Evolutionary conservation across 2,888 invertebrate genomes (phyloP).

Genomic region (Ophonus ardosiacus): DNA sequence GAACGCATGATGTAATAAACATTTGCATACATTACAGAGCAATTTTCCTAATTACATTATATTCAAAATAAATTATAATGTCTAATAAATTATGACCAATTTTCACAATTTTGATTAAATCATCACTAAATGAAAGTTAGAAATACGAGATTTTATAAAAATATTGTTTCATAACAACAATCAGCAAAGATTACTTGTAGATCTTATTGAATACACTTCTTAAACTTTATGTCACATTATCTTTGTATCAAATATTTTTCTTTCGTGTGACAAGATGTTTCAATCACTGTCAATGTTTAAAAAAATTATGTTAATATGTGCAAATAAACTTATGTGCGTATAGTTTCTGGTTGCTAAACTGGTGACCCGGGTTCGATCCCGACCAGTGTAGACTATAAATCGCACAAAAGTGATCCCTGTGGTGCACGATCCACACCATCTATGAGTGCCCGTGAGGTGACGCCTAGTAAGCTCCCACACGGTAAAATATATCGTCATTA

Average conservation of each 20-base stretch:
- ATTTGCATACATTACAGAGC: not conserved
- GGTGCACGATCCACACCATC: too few species aligned
- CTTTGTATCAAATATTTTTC: not conserved
- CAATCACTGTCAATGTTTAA: conserved; percentile 33
- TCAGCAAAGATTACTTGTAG: not conserved
- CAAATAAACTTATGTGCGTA: too few species aligned
- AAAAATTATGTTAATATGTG: conserved; percentile 11
- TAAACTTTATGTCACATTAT: not conserved
- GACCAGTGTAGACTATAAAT: too few species aligned
- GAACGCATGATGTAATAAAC: not conserved
- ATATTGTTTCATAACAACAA: not conserved
- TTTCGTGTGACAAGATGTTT: not conserved
- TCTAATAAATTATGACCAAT: not conserved
- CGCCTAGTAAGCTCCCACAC: too few species aligned
- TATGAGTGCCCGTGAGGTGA: too few species aligned
- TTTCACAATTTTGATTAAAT: not conserved
- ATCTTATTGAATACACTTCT: not conserved
- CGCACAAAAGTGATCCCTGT: too few species aligned
- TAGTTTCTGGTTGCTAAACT: too few species aligned
- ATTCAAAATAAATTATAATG: not conserved
- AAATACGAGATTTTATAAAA: not conserved
- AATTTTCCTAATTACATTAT: not conserved
- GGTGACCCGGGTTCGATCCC: too few species aligned
- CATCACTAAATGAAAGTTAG: not conserved
- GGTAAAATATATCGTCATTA: too few species aligned